Evolutionary conservation across 30 jellyfish, hydroid and myxozoan species (phyloP).

Genomic region (Chrysaora quinquecirrha): DNA sequence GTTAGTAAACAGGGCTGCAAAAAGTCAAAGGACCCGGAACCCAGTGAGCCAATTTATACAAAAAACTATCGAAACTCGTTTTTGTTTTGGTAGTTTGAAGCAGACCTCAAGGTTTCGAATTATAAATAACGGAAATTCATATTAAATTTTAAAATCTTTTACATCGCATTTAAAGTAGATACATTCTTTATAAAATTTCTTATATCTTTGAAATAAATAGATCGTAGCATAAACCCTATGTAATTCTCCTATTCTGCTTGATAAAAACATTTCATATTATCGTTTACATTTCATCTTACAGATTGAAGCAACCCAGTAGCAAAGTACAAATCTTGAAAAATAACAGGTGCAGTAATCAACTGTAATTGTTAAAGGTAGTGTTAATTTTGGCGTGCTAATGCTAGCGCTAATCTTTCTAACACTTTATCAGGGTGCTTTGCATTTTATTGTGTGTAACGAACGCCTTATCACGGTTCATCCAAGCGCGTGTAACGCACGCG

Average conservation of each 20-base stretch:
- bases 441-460: neutral
- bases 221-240: slow-evolving; percentile 4
- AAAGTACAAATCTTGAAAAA: neutral
- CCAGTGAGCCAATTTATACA: too few species aligned
- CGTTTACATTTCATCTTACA: neutral
- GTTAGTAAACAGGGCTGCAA: too few species aligned
- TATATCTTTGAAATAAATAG: slow-evolving; percentile 4
- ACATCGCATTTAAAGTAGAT: neutral
- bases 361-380: neutral
- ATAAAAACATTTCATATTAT: neutral
- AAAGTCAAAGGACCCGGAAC: too few species aligned
- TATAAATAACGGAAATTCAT: too few species aligned
- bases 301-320: neutral
- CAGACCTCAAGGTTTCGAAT: too few species aligned
- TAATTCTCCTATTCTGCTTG: neutral
- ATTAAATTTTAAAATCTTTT: neutral
- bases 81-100: too few species aligned
- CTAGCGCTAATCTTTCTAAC: neutral
- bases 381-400: neutral
- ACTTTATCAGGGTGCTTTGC: neutral
- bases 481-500: too few species aligned
- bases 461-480: too few species aligned
- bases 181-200: neutral
- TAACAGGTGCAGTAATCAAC: neutral
- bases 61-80: too few species aligned